Evolutionary conservation across 1,140 invertebrate species (phyloP).

Genomic region (Hormaphis cornu): DNA sequence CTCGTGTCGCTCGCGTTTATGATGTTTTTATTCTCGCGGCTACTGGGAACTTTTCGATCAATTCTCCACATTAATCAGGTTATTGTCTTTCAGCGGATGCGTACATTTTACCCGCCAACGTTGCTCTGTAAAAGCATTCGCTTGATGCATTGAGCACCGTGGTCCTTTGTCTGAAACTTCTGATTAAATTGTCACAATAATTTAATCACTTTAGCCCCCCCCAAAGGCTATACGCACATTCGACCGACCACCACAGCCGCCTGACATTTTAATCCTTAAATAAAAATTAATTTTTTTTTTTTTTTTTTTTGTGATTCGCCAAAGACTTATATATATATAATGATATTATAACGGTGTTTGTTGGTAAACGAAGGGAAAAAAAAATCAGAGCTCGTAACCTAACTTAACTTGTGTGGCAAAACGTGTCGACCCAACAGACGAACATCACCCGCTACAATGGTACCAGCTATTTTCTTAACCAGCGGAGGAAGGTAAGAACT

Average conservation of each 20-base stretch:
- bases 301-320: too few relatives aligned
- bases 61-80: background rate
- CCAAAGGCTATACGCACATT: background rate
- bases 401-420: too few relatives aligned
- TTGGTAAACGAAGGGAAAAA: too few relatives aligned
- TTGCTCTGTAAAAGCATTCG: background rate
- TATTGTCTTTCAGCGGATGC: background rate
- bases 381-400: too few relatives aligned
- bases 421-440: too few relatives aligned
- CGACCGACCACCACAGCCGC: background rate
- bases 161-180: constrained; percentile 6
- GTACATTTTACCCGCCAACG: background rate
- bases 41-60: background rate
- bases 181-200: constrained; percentile 22
- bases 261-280: background rate
- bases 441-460: too few relatives aligned
- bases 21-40: background rate
- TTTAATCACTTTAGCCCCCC: background rate
- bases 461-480: too few relatives aligned
- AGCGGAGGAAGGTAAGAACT: too few relatives aligned
- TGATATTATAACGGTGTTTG: too few relatives aligned
- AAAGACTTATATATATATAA: too few relatives aligned
- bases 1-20: background rate
- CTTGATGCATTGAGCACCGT: background rate
- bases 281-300: constrained; percentile 1